Conservation (phyloP, 2,888 invertebrate species). For the Philonicus albiceps region DNA sequence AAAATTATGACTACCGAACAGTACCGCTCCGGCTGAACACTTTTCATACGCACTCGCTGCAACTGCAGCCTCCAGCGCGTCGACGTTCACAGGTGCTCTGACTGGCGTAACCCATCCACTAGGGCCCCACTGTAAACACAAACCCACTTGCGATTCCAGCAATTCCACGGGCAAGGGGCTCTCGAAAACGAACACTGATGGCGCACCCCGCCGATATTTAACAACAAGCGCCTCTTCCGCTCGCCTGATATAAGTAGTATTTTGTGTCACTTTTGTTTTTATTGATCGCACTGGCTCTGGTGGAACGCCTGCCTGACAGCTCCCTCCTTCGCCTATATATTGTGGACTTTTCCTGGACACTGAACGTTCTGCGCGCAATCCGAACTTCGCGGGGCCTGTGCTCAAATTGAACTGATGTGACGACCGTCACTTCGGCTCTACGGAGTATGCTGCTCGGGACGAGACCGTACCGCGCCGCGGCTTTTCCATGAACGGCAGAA, state of each 20-base stretch:
- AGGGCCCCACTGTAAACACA: not conserved
- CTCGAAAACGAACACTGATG: not conserved
- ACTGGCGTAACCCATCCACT: not conserved
- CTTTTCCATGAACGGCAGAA: not conserved
- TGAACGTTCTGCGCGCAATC: not conserved
- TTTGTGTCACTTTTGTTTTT: constrained; percentile 28
- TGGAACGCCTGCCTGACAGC: constrained; percentile 24
- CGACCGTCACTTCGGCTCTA: not conserved
- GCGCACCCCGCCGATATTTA: not conserved
- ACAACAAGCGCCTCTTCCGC: not conserved
- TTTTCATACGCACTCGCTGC: not conserved
- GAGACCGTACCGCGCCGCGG: not conserved
- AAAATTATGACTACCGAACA: not conserved
- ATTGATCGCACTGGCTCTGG: constrained; percentile 1
- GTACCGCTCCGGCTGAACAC: not conserved
- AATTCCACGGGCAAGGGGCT: not conserved
- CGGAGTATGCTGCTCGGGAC: not conserved
- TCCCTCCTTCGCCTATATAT: not conserved
- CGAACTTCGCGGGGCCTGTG: not conserved
- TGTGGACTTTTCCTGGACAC: not conserved
- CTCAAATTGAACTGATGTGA: not conserved
- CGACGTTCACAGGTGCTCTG: not conserved
- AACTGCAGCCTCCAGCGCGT: not conserved
- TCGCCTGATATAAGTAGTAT: not conserved
- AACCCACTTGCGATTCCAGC: not conserved